Base-by-base conservation (phyloP, 1,140 invertebrate genomes). In the Oscheius sp. region DNA sequence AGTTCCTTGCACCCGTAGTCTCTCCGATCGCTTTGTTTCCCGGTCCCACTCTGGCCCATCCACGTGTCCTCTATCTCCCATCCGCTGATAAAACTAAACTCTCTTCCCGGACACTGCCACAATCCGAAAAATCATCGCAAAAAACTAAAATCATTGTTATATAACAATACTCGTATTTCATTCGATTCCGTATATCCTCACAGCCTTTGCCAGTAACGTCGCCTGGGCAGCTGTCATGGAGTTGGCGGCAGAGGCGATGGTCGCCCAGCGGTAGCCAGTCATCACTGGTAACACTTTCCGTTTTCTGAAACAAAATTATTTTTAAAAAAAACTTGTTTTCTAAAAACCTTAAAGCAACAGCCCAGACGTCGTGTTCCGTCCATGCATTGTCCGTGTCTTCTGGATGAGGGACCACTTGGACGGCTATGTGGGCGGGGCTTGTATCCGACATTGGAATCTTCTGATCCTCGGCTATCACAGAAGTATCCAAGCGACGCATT, bases 301-400 rank as follows among this genome's bases (percentile, higher is more conserved):
- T 7, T 7, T 23, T 23, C 49, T 7, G 15, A n/a, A n/a, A n/a
- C n/a, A n/a, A n/a, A n/a, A n/a, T n/a, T n/a, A n/a, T n/a, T n/a
- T n/a, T n/a, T n/a, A n/a, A n/a, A n/a, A n/a, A n/a, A n/a, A n/a
- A n/a, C n/a, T n/a, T n/a, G n/a, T n/a, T n/a, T n/a, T n/a, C n/a
- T n/a, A n/a, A n/a, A n/a, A n/a, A 45, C 42, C 42, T 45, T 7
- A 73, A 31, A 1, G 62, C 45, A 29, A 76, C 58, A 4, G 61
- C 59, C 76, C 76, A 77, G 10, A 77, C 74, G 32, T 76, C 76
- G 18, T 74, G 52, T 58, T 77, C 76, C 1, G 68, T 71, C 76
- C 76, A 77, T 4, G 76, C 76, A 46, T 77, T 76, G 55, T 77
- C 76, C 2, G 76, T 77, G 35, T 77, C 76, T 15, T 75, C 59